Base-by-base conservation (phyloP, 2,797 vertebrate genomes). In the Dermochelys coriacea region DNA sequence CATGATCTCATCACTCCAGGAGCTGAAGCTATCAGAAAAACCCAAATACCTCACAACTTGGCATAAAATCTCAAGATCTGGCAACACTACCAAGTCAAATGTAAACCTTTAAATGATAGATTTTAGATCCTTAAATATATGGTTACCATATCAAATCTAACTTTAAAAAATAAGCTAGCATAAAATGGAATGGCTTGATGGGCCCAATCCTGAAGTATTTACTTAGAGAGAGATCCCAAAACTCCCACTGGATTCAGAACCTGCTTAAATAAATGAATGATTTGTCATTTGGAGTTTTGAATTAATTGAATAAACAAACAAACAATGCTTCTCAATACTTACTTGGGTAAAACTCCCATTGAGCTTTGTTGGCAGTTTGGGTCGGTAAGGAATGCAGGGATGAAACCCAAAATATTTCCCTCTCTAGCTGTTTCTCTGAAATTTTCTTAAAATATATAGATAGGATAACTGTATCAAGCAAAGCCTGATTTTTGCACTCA, bases 401-500 rank as follows among this genome's bases (percentile, higher is more conserved):
- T 83, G 4, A 57, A 31, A 92, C 59, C 50, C 45, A 64, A 89
- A 86, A 61, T 15, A 29, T 54, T 90, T 91, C n/a, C 29, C 85
- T 94, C 90, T 82, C 37, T 71, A 71, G 74, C 14, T 78, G 31
- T 86, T 74, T 80, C 64, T 92, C 87, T 91, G 88, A 94, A 80
- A 78, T 92, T 83, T 85, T 45, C 79, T 64, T 37, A 27, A 50
- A 68, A 37, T 91, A 50, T 84, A 85, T 14, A 92, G 19, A 8
- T 61, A 77, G 91, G 89, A 94, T 31, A 96, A 59, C 78, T 85
- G 85, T 87, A 94, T 96, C 12, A 77, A 49, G 12, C 87, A 93
- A 96, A 95, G 88, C 27, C 82, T 93, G 88, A 87, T 75, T 83
- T 71, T 93, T 86, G 82, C 71, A 71, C 1, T 83, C 54, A 92